Evolutionary conservation across 2,797 vertebrate species (phyloP).

Genomic region (Parauchenoglanis ngamensis): DNA sequence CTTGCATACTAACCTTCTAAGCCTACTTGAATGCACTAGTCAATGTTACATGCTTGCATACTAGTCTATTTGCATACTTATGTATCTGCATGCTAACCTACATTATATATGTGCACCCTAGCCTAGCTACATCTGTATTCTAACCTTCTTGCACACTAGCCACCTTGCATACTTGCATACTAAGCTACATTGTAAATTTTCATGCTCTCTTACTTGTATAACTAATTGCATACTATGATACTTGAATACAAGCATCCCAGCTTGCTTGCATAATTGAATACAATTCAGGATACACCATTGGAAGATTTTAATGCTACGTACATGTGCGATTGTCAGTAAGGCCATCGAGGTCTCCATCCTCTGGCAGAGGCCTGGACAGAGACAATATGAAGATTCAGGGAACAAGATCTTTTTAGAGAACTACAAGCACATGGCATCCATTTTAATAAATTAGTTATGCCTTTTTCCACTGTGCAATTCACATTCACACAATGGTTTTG

Average conservation of each 20-base stretch:
- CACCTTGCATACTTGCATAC: neutral
- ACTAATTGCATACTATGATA: neutral
- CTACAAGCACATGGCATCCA: neutral
- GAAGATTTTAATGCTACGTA: slow-evolving; percentile 65
- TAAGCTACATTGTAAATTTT: neutral
- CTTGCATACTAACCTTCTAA: too few relatives aligned
- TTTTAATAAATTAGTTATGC: neutral
- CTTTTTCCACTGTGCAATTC: neutral
- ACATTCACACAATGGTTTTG: neutral
- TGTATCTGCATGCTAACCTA: neutral
- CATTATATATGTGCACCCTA: too few relatives aligned
- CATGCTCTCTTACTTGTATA: neutral
- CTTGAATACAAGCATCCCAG: neutral
- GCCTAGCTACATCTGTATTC: neutral
- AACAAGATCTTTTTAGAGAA: neutral
- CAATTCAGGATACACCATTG: neutral
- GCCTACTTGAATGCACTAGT: neutral
- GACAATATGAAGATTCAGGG: neutral
- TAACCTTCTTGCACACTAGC: neutral
- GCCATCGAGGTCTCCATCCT: slow-evolving; percentile 77
- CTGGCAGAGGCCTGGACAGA: slow-evolving; percentile 76
- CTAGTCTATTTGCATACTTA: neutral
- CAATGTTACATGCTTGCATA: neutral
- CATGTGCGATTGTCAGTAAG: slow-evolving; percentile 71
- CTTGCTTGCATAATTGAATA: neutral